Conservation (phyloP, 2,888 invertebrate species). For the Gari tellinella region DNA sequence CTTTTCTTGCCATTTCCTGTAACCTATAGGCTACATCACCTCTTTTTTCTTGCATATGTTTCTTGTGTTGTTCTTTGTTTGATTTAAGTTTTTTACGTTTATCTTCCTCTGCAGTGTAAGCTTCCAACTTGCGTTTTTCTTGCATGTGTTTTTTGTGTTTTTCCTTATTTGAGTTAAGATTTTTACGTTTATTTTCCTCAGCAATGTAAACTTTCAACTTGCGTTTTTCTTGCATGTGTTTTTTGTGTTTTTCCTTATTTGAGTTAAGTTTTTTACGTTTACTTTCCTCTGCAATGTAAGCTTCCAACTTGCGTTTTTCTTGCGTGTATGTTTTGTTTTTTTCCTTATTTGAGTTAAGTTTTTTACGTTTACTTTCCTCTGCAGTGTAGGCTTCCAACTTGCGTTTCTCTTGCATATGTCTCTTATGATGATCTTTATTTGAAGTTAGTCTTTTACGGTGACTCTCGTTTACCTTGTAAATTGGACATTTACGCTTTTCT, state of each 20-base stretch:
- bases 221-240: conserved; percentile 2
- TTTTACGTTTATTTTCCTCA: too few relatives aligned
- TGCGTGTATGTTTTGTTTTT: background rate
- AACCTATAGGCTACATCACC: too few relatives aligned
- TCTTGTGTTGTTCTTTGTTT: conserved; percentile 5
- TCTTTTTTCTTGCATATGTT: conserved; percentile 1
- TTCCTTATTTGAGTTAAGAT: too few relatives aligned
- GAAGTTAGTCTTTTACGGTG: background rate
- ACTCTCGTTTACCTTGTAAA: too few relatives aligned
- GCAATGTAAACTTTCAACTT: too few relatives aligned
- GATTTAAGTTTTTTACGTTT: background rate
- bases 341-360: too few relatives aligned
- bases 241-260: conserved; percentile 4
- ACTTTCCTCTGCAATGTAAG: background rate
- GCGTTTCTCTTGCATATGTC: background rate
- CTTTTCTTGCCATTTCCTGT: background rate
- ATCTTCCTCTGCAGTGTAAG: background rate
- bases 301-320: too few relatives aligned
- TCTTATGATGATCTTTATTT: conserved; percentile 6
- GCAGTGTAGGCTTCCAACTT: too few relatives aligned
- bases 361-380: too few relatives aligned
- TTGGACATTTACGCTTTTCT: too few relatives aligned
- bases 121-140: too few relatives aligned
- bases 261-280: background rate
- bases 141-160: background rate